These are phyloP conservation scores for Lasioglossum calceatum DNA, from an alignment of 2,888 invertebrate species.

Conservation along the genomic window DNA sequence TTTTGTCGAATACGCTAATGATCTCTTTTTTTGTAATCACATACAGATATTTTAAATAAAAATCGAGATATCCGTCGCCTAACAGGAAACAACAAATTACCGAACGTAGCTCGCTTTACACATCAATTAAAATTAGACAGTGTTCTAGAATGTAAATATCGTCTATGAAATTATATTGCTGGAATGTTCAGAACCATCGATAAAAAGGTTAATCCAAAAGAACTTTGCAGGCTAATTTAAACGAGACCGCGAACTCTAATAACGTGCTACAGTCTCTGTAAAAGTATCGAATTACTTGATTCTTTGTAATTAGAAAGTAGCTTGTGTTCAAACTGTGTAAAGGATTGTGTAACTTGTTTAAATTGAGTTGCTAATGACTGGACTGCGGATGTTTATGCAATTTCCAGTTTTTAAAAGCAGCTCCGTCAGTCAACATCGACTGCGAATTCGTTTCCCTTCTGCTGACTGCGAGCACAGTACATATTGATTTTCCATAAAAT, in stretches of 20 bases:
- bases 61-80: background rate
- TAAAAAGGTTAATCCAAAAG: background rate
- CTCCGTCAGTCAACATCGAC: background rate
- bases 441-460: background rate
- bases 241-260: background rate
- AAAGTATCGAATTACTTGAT: background rate
- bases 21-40: background rate
- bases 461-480: background rate
- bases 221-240: background rate
- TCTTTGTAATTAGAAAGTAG: conserved; percentile 1
- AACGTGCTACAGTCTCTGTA: background rate
- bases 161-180: background rate
- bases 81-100: background rate
- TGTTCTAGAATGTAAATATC: background rate
- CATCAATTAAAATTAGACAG: background rate
- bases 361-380: background rate
- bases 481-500: background rate
- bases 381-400: conserved; percentile 2
- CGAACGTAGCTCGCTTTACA: background rate
- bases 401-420: background rate
- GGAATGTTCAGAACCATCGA: background rate
- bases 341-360: background rate
- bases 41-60: background rate
- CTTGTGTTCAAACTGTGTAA: background rate
- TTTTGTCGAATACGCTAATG: background rate